Percentiles rank a stretch among this genome's conserved stretches.
Conservation (phyloP, 2,113 vertebrate genomes). For the Coreoperca whiteheadi region DNA sequence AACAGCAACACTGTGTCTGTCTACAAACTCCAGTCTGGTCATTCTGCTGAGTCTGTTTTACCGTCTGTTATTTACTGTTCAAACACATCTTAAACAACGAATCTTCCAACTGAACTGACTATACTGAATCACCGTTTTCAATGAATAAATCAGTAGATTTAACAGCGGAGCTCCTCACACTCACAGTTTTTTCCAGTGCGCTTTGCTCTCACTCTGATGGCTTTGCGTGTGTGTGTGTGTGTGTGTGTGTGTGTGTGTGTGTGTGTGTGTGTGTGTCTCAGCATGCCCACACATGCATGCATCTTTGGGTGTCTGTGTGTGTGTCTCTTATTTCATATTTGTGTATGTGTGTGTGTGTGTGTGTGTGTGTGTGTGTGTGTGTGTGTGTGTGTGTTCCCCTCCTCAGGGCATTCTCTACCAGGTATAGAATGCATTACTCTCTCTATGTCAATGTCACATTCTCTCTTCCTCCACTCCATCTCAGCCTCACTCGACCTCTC, state of each 20-base stretch:
- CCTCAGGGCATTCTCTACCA: no score
- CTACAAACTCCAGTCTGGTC: neutral
- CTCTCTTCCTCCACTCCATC: neutral
- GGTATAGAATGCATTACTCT: neutral
- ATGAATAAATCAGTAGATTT: neutral
- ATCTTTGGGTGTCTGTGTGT: neutral
- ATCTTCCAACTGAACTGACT: neutral
- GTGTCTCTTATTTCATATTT: neutral
- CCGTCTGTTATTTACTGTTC: neutral
- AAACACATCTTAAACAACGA: neutral
- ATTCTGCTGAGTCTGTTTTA: neutral
- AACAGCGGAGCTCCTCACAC: neutral
- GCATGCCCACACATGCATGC: neutral
- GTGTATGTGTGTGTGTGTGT: neutral
- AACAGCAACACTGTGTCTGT: no score
- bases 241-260: neutral
- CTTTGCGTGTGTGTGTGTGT: neutral
- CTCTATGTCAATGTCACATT: neutral
- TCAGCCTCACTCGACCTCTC: neutral
- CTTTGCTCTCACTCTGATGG: neutral
- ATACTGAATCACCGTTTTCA: neutral
- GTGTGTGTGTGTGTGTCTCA: neutral
- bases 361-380: constrained; percentile 2
- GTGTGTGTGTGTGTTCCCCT: constrained; percentile 8
- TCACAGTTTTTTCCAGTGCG: neutral